Base-by-base conservation (phyloP, 1,140 invertebrate genomes). In the Heliconius hermathena region DNA sequence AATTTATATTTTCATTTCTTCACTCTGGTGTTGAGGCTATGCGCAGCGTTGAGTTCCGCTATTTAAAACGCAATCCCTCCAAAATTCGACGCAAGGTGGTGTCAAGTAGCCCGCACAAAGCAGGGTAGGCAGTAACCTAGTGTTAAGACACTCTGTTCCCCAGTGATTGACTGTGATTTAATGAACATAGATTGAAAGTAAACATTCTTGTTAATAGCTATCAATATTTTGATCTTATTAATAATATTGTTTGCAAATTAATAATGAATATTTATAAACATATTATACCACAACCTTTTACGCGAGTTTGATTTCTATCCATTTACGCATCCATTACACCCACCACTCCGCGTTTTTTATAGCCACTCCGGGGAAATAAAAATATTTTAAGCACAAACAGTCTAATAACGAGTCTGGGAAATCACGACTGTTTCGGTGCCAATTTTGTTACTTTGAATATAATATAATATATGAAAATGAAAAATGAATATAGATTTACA, bases 401-500 rank as follows among this genome's bases (percentile, higher is more conserved):
- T 33, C 26, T 20, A 26, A 29, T 29, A 29, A 33, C 57, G 57
- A 60, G 22, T 60, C 0, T 11, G 57, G 57, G 1, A 26, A 66
- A 66, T 26, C 60, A 16, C 26, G 22, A 66, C 57, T 11, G 60
- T 26, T 8, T 2, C 13, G 11, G 3, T 2, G 11, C n/a, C 57
- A 26, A 60, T 60, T 60, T 66, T 13, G 22, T 66, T 26, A 22
- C 6, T 66, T 26, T 26, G 5, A n/a, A n/a, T 22, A 20, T n/a
- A 57, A 57, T n/a, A 57, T 57, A 1, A 60, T n/a, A 11, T 22
- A 4, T 46, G 13, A 46, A 46, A 46, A 13, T 46, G 3, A 73
- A 41, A 74, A 33, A 54, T 9, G 0, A 38, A 73, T 73, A 73
- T 46, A 38, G 6, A 87, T 89, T 90, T 80, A 93, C 92, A 46